phyloP scores from a whole-genome alignment of 2,888 invertebrate genomes.

The Habrosyne pyritoides region DNA sequence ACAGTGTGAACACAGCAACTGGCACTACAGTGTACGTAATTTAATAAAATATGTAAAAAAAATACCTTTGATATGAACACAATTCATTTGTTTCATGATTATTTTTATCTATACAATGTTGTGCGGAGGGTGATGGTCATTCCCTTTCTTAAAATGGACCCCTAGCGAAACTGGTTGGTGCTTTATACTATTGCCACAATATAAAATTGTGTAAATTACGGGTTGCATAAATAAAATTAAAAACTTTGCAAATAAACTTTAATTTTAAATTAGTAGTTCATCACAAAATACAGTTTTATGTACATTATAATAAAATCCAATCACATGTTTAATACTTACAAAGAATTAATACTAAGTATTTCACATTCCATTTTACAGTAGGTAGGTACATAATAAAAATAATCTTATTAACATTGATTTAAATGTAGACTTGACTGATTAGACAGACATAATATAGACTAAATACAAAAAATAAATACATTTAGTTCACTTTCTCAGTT shows the following conservation, averaged over 20 bases:
- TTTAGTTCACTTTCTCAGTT: background rate
- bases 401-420: background rate
- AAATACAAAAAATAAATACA: too few relatives aligned
- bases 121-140: too few relatives aligned
- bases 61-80: too few relatives aligned
- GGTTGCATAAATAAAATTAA: background rate
- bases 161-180: too few relatives aligned
- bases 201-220: too few relatives aligned
- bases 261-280: background rate
- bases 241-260: background rate
- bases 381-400: background rate
- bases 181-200: too few relatives aligned
- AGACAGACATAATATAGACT: background rate
- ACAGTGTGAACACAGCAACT: too few relatives aligned
- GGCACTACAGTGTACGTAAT: too few relatives aligned
- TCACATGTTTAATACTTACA: constrained; percentile 4
- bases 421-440: background rate
- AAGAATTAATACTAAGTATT: background rate
- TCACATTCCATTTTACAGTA: background rate
- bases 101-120: too few relatives aligned
- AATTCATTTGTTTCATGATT: too few relatives aligned
- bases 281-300: background rate
- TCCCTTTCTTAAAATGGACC: too few relatives aligned
- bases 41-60: too few relatives aligned
- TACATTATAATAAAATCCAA: background rate